Conservation (phyloP, 2,797 vertebrate genomes). For the Sparus aurata region DNA sequence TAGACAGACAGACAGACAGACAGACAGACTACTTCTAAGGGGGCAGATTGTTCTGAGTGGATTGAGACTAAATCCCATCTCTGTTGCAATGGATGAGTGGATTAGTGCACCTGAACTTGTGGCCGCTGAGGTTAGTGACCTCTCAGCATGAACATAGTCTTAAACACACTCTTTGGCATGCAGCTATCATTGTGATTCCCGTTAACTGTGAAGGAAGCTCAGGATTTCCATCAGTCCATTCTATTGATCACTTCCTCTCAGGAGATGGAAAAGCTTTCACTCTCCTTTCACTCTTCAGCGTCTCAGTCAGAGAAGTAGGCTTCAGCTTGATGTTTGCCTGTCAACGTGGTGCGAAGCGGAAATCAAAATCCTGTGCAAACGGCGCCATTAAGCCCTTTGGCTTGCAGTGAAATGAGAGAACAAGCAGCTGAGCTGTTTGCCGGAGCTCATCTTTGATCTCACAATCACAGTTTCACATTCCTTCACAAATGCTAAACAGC, state of each 20-base stretch:
- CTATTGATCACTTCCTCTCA: constrained; percentile 30
- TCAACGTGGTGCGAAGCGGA: constrained; percentile 24
- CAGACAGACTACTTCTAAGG: not conserved
- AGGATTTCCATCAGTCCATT: constrained; percentile 5
- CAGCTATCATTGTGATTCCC: constrained; percentile 19
- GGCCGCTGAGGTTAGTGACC: constrained; percentile 22
- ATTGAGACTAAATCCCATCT: constrained; percentile 44
- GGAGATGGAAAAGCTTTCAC: constrained; percentile 44
- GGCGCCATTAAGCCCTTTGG: constrained; percentile 5
- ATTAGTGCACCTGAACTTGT: constrained; percentile 24
- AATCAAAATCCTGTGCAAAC: constrained; percentile 32
- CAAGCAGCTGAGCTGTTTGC: constrained; percentile 8
- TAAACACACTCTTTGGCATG: constrained; percentile 6
- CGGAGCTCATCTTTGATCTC: constrained; percentile 11
- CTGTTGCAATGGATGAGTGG: constrained; percentile 35
- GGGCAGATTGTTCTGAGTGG: constrained; percentile 42
- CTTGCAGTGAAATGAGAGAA: constrained; percentile 23
- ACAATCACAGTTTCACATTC: constrained; percentile 20
- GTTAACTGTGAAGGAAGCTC: not conserved
- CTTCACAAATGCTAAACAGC: constrained; percentile 30
- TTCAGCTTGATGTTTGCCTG: constrained; percentile 17
- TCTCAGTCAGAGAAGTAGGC: constrained; percentile 1
- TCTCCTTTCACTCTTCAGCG: constrained; percentile 2
- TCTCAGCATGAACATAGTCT: constrained; percentile 2
- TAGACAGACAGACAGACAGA: constrained; percentile 1